Evolutionary conservation across 2,888 invertebrate species (phyloP), one percentile per base, ranked within the genome.

Genomic region (Caenorhabditis panamensis): DNA sequence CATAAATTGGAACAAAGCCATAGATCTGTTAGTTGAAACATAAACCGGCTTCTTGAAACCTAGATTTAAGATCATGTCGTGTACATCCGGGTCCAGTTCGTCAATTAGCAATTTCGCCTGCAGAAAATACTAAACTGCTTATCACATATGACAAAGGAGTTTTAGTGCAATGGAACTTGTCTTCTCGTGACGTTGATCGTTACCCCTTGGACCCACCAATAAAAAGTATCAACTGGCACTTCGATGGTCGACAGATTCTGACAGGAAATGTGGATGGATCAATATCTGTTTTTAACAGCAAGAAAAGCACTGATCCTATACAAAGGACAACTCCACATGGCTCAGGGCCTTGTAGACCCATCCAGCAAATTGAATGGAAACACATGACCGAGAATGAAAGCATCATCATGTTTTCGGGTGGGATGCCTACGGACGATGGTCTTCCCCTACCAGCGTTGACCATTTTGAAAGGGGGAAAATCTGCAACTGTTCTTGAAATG

Each of bases 1-100:
- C 92, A 96, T 99, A 93, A 97, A 98, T 94, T 99, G 99, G 99
- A 99, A 99, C 94, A 99, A 99, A 93, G 96, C 97, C 90, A 98
- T 99, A 92, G 99, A 98, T 94, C 94, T 97, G 97, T 98, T 87
- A 91, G 92, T 90, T 11, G 18, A 31, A 31, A 31, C 4, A n/a
- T n/a, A n/a, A n/a, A n/a, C n/a, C n/a, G n/a, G n/a, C n/a, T n/a
- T n/a, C n/a, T n/a, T n/a, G n/a, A n/a, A n/a, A n/a, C n/a, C n/a
- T n/a, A n/a, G n/a, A n/a, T 53, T 88, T 41, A 76, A 89, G 89
- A 67, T 85, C 86, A 31, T 90, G 90, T 67, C 96, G 95, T 93
- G 96, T 95, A 89, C 98, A 98, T 93, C 99, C 99, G 73, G 99
- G 99, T 82, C 93, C 95, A 84, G 96, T 99, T 88, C 95, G 97